Conservation (phyloP, 2,113 vertebrate genomes). For the Oncorhynchus nerka region DNA sequence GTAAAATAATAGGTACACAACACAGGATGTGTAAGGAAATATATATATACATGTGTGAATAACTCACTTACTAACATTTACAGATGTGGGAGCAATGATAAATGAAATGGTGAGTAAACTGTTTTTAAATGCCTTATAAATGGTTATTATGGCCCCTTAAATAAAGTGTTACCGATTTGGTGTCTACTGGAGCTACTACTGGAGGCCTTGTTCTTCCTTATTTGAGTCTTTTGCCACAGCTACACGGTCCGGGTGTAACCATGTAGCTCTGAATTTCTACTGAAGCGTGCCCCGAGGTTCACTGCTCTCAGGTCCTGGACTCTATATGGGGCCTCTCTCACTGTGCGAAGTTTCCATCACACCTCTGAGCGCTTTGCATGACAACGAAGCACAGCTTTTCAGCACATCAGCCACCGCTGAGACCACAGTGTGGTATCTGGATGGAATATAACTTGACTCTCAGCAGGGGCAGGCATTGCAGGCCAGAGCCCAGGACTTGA, state of each 20-base stretch:
- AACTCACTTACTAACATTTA: too few relatives aligned
- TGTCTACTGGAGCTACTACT: background rate
- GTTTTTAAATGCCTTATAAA: too few relatives aligned
- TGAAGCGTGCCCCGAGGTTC: slow-evolving; percentile 14
- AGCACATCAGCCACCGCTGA: slow-evolving; percentile 45
- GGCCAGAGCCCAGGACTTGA: background rate
- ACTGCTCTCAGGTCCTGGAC: slow-evolving; percentile 51
- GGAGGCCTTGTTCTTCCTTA: background rate
- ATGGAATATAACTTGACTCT: slow-evolving; percentile 60
- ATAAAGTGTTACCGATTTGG: too few relatives aligned
- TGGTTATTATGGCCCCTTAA: too few relatives aligned
- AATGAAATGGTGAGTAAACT: too few relatives aligned
- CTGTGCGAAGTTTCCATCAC: slow-evolving; percentile 64
- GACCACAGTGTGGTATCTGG: slow-evolving; percentile 79
- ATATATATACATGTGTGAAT: too few relatives aligned
- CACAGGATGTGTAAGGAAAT: too few relatives aligned
- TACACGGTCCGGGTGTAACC: background rate
- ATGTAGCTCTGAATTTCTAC: slow-evolving; percentile 19
- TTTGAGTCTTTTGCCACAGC: too few relatives aligned
- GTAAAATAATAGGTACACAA: too few relatives aligned
- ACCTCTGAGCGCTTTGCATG: slow-evolving; percentile 49
- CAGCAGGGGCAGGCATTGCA: background rate
- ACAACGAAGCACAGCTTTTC: slow-evolving; percentile 39
- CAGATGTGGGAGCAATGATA: too few relatives aligned
- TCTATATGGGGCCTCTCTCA: slow-evolving; percentile 50